Evolutionary conservation across 1,140 invertebrate species (phyloP).

Genomic region (Pectinophora gossypiella): DNA sequence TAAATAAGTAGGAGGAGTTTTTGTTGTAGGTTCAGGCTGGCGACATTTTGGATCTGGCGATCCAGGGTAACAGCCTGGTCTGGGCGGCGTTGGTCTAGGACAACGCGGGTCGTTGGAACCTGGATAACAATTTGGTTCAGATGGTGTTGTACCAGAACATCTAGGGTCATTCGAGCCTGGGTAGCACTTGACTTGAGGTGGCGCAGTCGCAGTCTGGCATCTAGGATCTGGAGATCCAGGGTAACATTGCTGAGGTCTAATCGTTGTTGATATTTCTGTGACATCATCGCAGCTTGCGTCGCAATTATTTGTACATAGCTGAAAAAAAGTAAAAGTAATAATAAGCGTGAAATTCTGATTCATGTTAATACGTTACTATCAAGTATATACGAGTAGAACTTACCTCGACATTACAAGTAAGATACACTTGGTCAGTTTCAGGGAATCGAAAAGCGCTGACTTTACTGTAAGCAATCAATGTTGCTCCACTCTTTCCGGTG

Average conservation of each 20-base stretch:
- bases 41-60: constrained; percentile 57
- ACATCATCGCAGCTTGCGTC: constrained; percentile 49
- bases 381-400: constrained; percentile 10
- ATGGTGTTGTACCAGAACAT: constrained; percentile 37
- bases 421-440: constrained; percentile 81
- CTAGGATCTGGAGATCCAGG: constrained; percentile 53
- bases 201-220: constrained; percentile 34
- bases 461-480: constrained; percentile 80
- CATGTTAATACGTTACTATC: not conserved
- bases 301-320: constrained; percentile 64
- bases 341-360: not conserved
- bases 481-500: constrained; percentile 77
- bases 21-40: constrained; percentile 29
- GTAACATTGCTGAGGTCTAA: constrained; percentile 42
- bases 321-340: constrained; percentile 23
- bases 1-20: constrained; percentile 23
- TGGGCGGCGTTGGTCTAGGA: constrained; percentile 24
- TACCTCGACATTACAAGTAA: constrained; percentile 86
- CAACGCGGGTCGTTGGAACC: constrained; percentile 50
- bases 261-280: constrained; percentile 44
- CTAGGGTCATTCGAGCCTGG: constrained; percentile 54
- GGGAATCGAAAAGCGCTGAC: constrained; percentile 85
- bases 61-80: constrained; percentile 34
- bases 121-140: constrained; percentile 42
- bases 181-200: constrained; percentile 39